Percentiles rank a stretch among this genome's conserved stretches.
Evolutionary conservation across 2,888 invertebrate genomes (phyloP).

Genomic region (Ceramica pisi): DNA sequence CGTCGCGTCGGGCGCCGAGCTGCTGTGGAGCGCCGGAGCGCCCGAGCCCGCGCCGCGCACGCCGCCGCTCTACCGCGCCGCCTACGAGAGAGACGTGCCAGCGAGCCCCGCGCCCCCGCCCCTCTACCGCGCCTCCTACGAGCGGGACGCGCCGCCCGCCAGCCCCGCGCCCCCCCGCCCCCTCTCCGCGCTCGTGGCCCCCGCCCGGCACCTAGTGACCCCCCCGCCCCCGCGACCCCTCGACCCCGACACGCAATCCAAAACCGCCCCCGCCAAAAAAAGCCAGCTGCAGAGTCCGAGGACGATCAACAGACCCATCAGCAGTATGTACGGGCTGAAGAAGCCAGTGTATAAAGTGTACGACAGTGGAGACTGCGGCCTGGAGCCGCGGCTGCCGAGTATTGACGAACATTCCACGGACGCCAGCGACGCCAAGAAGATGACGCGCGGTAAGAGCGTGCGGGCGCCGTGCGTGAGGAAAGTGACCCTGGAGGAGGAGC

Average conservation of each 20-base stretch:
- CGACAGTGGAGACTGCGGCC: conserved; percentile 81
- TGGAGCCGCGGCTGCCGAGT: conserved; percentile 80
- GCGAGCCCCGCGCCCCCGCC: conserved; percentile 75
- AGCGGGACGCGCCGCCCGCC: neutral
- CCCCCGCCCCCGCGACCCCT: conserved; percentile 22
- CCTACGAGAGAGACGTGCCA: conserved; percentile 10
- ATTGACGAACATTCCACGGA: conserved; percentile 86
- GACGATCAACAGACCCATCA: conserved; percentile 54
- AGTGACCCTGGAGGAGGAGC: conserved; percentile 70
- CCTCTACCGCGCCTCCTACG: conserved; percentile 34
- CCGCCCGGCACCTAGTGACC: neutral
- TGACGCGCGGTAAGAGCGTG: conserved; percentile 54
- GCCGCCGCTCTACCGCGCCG: conserved; percentile 60
- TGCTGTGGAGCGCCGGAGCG: conserved; percentile 79
- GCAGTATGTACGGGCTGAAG: conserved; percentile 57
- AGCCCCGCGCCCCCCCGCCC: conserved; percentile 3
- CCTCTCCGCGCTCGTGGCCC: neutral
- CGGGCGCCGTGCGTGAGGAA: conserved; percentile 71
- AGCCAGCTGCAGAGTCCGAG: conserved; percentile 63
- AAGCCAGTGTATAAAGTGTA: conserved; percentile 68
- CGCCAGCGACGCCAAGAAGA: conserved; percentile 64
- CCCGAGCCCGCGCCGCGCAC: conserved; percentile 75
- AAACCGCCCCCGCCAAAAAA: conserved; percentile 50
- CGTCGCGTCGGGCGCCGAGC: conserved; percentile 73
- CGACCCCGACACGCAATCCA: conserved; percentile 11